Conservation (phyloP, 2,113 vertebrate genomes). For the Candoia aspera region DNA sequence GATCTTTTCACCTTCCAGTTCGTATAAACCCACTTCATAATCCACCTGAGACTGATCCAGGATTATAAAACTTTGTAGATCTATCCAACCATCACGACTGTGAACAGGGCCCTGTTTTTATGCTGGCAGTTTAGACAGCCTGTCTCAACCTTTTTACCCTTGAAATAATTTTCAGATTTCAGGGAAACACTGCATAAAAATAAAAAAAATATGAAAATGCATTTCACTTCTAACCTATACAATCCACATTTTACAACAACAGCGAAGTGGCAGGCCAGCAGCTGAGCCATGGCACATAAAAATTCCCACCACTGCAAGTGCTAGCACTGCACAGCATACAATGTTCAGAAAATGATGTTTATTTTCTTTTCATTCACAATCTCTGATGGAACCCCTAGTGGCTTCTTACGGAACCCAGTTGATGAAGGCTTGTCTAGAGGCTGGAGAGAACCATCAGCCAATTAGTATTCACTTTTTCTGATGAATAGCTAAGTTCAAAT, state of each 20-base stretch:
- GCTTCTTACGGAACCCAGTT: neutral
- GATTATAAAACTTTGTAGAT: neutral
- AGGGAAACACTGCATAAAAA: neutral
- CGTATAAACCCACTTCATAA: neutral
- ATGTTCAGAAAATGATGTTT: neutral
- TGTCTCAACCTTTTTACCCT: neutral
- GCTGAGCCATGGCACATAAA: neutral
- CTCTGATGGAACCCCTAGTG: neutral
- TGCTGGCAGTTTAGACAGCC: neutral
- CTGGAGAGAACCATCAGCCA: neutral
- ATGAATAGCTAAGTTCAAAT: too few relatives aligned
- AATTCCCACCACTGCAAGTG: neutral
- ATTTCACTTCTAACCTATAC: neutral
- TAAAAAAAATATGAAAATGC: neutral
- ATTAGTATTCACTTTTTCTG: neutral
- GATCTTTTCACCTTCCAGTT: neutral
- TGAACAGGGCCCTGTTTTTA: neutral
- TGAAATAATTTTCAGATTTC: neutral
- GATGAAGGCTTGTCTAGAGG: neutral
- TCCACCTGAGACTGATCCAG: neutral
- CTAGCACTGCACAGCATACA: neutral
- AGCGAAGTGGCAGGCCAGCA: neutral
- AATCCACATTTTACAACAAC: neutral
- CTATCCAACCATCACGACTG: neutral
- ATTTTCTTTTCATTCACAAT: neutral